These are phyloP conservation scores for Epistrophe eligans DNA, from an alignment of 2,888 invertebrate species.

Conservation along the genomic window DNA sequence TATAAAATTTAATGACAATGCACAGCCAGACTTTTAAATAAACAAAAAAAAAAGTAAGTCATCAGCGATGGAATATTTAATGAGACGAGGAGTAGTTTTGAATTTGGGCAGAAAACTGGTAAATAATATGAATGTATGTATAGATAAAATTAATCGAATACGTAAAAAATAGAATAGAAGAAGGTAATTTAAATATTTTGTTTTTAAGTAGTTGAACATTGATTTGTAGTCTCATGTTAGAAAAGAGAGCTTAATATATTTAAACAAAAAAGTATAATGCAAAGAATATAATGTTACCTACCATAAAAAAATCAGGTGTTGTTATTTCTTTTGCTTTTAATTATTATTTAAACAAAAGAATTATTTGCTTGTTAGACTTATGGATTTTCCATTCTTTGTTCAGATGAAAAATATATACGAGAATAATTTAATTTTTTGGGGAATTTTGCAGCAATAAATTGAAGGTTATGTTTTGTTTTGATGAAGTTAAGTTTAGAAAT, in stretches of 20 bases:
- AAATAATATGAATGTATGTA: background rate
- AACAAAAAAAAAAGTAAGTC: background rate
- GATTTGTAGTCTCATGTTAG: background rate
- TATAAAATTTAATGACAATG: slow-evolving; percentile 8
- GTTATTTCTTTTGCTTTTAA: slow-evolving; percentile 2
- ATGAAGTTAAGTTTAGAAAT: background rate
- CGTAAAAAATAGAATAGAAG: background rate
- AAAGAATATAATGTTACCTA: background rate
- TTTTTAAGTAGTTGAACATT: background rate
- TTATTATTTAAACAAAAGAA: background rate
- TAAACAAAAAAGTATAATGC: background rate
- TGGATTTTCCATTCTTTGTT: slow-evolving; percentile 26
- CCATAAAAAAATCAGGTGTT: background rate
- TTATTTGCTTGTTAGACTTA: slow-evolving; percentile 1
- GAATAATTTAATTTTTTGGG: background rate
- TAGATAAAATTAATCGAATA: no score
- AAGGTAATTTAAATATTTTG: background rate
- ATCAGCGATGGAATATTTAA: slow-evolving; percentile 15
- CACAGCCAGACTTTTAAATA: background rate
- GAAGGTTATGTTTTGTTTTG: background rate
- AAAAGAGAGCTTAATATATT: background rate
- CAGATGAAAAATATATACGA: background rate
- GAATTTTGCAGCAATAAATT: background rate
- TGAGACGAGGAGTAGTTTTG: background rate
- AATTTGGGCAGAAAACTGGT: background rate